phyloP scores from a whole-genome alignment of 2,113 vertebrate species.

The Epinephelus lanceolatus region DNA sequence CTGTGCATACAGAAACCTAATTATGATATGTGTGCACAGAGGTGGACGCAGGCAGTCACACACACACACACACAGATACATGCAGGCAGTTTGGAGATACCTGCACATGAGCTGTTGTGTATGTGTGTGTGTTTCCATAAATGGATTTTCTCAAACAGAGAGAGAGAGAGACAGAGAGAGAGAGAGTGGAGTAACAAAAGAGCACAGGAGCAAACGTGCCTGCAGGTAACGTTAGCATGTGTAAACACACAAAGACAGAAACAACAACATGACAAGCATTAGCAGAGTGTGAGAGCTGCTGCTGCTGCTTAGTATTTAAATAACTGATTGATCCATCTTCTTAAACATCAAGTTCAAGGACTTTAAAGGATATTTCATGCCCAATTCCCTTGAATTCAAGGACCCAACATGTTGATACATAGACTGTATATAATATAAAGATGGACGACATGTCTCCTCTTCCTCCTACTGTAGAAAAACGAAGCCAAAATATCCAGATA shows the following conservation, averaged over 20 bases:
- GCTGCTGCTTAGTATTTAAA: no score
- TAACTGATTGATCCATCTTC: no score
- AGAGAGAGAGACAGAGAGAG: not conserved
- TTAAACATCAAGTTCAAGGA: no score
- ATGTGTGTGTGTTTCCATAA: slow-evolving; percentile 2
- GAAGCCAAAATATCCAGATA: no score
- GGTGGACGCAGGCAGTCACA: not conserved
- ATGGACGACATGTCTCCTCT: no score
- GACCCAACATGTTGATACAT: no score
- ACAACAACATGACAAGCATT: not conserved
- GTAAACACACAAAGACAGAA: not conserved
- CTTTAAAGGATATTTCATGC: no score
- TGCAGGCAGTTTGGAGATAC: slow-evolving; percentile 19
- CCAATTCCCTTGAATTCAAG: no score
- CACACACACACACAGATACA: no score
- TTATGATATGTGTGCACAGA: slow-evolving; percentile 23
- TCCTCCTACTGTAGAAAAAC: no score
- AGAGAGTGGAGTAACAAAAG: not conserved
- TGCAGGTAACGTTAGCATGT: not conserved
- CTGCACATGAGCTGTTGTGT: slow-evolving; percentile 31
- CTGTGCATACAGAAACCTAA: slow-evolving; percentile 53
- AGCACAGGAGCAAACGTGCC: not conserved
- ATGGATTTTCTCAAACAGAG: slow-evolving; percentile 23
- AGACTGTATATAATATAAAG: no score
- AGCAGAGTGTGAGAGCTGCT: not conserved